Evolutionary conservation across 2,113 vertebrate genomes (phyloP), one percentile per base, ranked within the genome.

Genomic region (Melanostigma gelatinosum): DNA sequence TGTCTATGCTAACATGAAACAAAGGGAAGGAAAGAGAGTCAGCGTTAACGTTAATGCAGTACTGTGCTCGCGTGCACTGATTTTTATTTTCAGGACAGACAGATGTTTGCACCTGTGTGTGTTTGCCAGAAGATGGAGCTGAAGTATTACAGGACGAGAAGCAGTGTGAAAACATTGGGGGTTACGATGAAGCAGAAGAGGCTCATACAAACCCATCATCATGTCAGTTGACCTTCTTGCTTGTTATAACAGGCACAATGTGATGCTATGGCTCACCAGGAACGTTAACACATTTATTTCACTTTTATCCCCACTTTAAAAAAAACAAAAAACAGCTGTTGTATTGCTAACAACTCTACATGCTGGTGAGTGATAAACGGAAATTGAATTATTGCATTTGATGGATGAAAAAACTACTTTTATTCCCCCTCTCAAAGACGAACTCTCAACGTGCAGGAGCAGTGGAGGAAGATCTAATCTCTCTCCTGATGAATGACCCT

Each of bases 381-480:
- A 82, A 86, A 86, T 79, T 4, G 66, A 89, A 75, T 57, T 4
- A 81, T 73, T 84, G 54, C 36, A 48, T 77, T 69, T 61, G 40
- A 79, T 77, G 16, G 63, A 72, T 16, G 1, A 29, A 55, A 34
- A 62, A 50, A 64, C 1, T 10, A 66, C 44, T 65, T 88, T 79
- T 80, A 74, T 72, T 84, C 73, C 57, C 60, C 50, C 22, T 86
- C 32, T 24, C 58, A 63, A 72, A 84, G 87, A 90, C 82, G 58
- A 88, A 65, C 83, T 82, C 84, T 77, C 64, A 72, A n/a, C 80
- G 85, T 71, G 73, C 82, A 87, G 75, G 13, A 74, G 76, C 75
- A 78, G 83, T 46, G 71, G 89, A 82, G 85, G 83, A 87, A 85
- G 89, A 93, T 91, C 46, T 92, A 91, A 91, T 93, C 90, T 91